Evolutionary conservation across 2,113 vertebrate species (phyloP), one percentile per base, ranked within the genome.

Genomic region (Mastomys natalensis): DNA sequence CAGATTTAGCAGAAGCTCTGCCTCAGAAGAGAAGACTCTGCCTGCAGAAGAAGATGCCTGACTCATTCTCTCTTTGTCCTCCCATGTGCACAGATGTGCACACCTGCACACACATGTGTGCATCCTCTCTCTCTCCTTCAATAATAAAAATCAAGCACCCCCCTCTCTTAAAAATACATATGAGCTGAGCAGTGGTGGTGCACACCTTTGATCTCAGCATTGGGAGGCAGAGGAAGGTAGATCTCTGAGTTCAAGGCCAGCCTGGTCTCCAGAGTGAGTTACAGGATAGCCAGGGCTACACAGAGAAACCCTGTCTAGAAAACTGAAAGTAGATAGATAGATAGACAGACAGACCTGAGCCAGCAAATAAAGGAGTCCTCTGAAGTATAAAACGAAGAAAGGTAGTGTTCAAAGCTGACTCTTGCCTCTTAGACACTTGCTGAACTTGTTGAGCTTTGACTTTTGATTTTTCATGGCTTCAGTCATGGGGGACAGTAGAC

Each of bases 331-430:
- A 34, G 66, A 68, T 34, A 60, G 19, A 72, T 21, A 74, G 40
- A 45, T 6, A 45, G 11, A 29, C 8, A 80, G 3, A 55, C 3
- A 81, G 10, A 60, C 5, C 7, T 64, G 55, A 96, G 15, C 31
- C 16, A 88, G 24, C 10, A 85, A 68, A 15, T 90, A 68, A 95
- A 85, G 26, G 55, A 92, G 84, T 85, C 21, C 12, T 85, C 8
- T 15, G 29, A 90, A 53, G 60, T 60, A 84, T 70, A 91, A 89
- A 78, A n/a, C 26, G 78, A 89, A 90, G 43, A 45, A 88, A 89
- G 37, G 74, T 40, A 85, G 70, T 37, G 17, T 26, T 68, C 12
- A 34, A 92, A 80, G 6, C 7, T 85, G 40, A 6, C 15, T 77
- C 86, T 89, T 90, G 64, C 80, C 13, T 93, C 22, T 58, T 12